Evolutionary conservation across 2,797 vertebrate species (phyloP).

Genomic region (Scolopax bukidnonensis): DNA sequence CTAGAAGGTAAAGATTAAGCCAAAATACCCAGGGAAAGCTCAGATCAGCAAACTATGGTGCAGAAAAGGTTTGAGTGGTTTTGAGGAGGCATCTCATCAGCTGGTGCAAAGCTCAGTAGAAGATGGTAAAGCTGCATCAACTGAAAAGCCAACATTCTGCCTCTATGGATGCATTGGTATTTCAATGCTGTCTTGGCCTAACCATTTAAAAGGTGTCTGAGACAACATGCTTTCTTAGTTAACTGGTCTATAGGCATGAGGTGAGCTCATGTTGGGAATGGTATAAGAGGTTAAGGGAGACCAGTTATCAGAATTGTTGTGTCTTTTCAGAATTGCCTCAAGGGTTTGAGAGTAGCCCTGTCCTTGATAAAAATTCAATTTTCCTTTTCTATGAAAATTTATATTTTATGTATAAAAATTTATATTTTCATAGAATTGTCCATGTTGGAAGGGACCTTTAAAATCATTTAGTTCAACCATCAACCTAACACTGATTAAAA

Average conservation of each 20-base stretch:
- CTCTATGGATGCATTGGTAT: not conserved
- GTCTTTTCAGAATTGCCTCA: not conserved
- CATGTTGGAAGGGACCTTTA: too few relatives aligned
- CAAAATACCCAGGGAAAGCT: conserved; percentile 48
- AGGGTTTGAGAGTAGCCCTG: not conserved
- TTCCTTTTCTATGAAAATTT: not conserved
- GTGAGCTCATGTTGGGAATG: accelerated
- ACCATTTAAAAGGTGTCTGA: not conserved
- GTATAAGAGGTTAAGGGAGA: not conserved
- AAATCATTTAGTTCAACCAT: too few relatives aligned
- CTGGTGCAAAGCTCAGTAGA: not conserved
- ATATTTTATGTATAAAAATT: not conserved
- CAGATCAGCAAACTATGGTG: conserved; percentile 26
- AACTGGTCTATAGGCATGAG: not conserved
- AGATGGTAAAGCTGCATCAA: not conserved
- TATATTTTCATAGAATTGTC: not conserved
- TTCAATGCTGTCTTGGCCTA: not conserved
- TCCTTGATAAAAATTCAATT: not conserved
- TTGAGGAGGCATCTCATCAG: not conserved
- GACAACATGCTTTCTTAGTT: not conserved
- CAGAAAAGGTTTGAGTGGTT: not conserved
- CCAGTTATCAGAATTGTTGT: not conserved
- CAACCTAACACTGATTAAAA: too few relatives aligned
- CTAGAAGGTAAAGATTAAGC: not conserved
- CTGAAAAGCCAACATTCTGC: not conserved